Conservation (phyloP, 2,113 vertebrate species). For the Oostethus manadensis region DNA sequence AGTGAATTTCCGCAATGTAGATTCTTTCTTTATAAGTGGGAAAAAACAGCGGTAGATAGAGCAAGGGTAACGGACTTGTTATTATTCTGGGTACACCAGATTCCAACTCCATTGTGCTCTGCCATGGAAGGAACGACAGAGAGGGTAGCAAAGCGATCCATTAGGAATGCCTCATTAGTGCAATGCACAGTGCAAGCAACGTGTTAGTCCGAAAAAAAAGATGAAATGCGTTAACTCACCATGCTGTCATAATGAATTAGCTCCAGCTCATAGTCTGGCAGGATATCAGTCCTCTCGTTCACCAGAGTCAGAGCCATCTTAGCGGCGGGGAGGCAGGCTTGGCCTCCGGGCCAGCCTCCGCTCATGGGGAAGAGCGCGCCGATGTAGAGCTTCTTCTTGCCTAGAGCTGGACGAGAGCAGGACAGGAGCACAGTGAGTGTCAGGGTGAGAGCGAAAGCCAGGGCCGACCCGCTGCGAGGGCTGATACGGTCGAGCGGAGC, state of each 20-base stretch:
- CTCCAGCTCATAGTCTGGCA: slow-evolving; percentile 89
- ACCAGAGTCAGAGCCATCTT: slow-evolving; percentile 91
- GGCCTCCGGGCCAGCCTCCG: slow-evolving; percentile 89
- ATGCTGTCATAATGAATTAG: slow-evolving; percentile 91
- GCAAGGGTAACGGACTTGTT: too few relatives aligned
- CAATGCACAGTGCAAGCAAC: background rate
- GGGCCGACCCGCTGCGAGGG: slow-evolving; percentile 5
- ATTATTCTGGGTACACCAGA: too few relatives aligned
- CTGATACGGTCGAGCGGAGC: slow-evolving; percentile 5
- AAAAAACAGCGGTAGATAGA: too few relatives aligned
- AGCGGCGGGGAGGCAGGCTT: slow-evolving; percentile 86
- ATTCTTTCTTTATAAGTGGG: too few relatives aligned
- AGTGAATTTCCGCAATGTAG: too few relatives aligned
- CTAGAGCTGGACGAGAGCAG: slow-evolving; percentile 68
- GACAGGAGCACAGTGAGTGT: slow-evolving; percentile 60
- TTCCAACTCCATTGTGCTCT: too few relatives aligned
- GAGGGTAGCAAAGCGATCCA: background rate
- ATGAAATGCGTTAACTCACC: slow-evolving; percentile 68
- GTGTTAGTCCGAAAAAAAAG: background rate
- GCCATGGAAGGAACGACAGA: background rate
- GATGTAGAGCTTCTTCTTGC: slow-evolving; percentile 90
- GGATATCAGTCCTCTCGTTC: slow-evolving; percentile 87
- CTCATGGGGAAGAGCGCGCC: slow-evolving; percentile 93
- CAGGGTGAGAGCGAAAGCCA: slow-evolving; percentile 33
- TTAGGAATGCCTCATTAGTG: background rate